These are phyloP conservation scores for Taenioides sp. DNA, from an alignment of 2,797 vertebrate species.

Conservation along the genomic window DNA sequence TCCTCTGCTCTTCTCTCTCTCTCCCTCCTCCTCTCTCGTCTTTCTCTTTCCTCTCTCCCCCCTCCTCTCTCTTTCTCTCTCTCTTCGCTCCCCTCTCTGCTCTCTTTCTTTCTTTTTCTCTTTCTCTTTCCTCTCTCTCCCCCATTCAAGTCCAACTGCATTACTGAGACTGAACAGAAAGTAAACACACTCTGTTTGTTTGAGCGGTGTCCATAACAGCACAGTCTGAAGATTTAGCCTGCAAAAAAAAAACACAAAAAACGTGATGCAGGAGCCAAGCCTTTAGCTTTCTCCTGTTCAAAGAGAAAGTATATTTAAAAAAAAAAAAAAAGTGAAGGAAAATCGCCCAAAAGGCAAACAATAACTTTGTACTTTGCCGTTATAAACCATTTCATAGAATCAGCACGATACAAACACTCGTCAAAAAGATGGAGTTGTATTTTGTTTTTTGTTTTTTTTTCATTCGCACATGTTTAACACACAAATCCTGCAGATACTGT, in stretches of 20 bases:
- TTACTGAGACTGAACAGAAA: background rate
- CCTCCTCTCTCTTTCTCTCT: background rate
- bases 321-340: no score
- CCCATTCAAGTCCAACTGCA: conserved; percentile 3
- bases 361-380: no score
- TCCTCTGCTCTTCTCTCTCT: background rate
- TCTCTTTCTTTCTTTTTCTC: background rate
- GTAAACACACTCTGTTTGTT: conserved; percentile 3
- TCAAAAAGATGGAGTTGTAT: no score
- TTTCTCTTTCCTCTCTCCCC: background rate
- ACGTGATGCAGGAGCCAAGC: no score
- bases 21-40: background rate
- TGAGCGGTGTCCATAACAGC: conserved; percentile 1
- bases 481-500: no score
- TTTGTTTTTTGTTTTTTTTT: no score
- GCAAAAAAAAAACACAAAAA: background rate
- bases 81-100: background rate
- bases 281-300: no score
- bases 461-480: no score
- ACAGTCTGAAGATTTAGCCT: background rate
- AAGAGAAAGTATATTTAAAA: no score
- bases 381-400: no score
- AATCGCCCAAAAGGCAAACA: no score
- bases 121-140: background rate
- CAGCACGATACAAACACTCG: no score